phyloP scores from a whole-genome alignment of 2,797 vertebrate species.

The Crypturellus tataupa region DNA sequence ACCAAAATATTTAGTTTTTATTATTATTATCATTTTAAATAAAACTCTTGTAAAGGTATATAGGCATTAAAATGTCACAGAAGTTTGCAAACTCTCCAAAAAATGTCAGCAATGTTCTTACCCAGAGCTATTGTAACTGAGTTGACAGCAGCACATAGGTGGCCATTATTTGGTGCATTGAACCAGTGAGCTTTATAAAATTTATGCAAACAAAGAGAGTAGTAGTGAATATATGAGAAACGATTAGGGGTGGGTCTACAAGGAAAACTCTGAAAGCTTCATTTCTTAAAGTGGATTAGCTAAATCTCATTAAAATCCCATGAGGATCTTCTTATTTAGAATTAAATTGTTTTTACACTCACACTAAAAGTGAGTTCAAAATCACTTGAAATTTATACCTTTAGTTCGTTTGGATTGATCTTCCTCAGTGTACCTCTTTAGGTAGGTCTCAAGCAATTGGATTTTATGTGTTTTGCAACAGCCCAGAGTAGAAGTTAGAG shows the following conservation, averaged over 20 bases:
- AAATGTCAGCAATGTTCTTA: neutral
- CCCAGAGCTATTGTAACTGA: neutral
- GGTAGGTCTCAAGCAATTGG: neutral
- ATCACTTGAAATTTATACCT: neutral
- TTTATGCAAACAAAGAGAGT: neutral
- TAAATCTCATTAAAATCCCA: constrained; percentile 43
- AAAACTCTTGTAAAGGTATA: neutral
- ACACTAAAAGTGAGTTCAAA: neutral
- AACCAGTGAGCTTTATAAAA: neutral
- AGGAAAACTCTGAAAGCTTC: neutral
- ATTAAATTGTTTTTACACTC: constrained; percentile 1
- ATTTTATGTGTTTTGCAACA: neutral
- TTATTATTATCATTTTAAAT: neutral
- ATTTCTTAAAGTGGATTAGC: constrained; percentile 48
- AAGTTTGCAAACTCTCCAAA: neutral
- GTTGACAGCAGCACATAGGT: neutral
- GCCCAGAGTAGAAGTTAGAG: neutral
- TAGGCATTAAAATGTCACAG: neutral
- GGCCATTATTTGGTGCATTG: neutral
- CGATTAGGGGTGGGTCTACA: neutral
- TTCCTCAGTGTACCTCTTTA: neutral
- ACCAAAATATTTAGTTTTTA: neutral
- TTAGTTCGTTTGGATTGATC: neutral
- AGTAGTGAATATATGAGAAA: constrained; percentile 1
- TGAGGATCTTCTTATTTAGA: neutral